Conservation (phyloP, 2,113 vertebrate genomes). For the Noturus placidus region DNA sequence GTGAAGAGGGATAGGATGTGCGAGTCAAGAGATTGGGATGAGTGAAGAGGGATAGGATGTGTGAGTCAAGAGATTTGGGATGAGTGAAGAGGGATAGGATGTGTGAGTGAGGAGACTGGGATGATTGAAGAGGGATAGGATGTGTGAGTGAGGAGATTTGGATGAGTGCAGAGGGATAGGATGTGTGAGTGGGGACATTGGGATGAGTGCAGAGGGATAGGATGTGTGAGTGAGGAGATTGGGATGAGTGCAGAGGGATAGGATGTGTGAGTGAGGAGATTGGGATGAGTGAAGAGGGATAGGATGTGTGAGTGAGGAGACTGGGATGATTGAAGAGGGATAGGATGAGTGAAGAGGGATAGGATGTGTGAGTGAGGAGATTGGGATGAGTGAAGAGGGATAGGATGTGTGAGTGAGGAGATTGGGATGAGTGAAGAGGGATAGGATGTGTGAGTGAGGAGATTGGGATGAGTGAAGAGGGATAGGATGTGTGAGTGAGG, state of each 20-base stretch:
- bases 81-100: too few species aligned
- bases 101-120: too few species aligned
- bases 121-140: too few species aligned
- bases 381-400: background rate
- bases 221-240: background rate
- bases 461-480: background rate
- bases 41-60: background rate
- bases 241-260: too few species aligned
- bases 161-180: background rate
- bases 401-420: background rate
- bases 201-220: background rate
- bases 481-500: background rate
- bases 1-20: background rate
- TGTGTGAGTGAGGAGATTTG: too few species aligned
- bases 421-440: background rate
- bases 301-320: too few species aligned
- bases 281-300: too few species aligned
- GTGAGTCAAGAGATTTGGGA: too few species aligned
- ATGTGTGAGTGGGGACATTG: background rate
- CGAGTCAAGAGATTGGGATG: background rate
- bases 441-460: background rate
- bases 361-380: background rate
- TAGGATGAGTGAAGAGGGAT: background rate
- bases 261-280: too few species aligned
- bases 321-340: background rate